Evolutionary conservation across 2,113 vertebrate genomes (phyloP), one percentile per base, ranked within the genome.

Genomic region (Dascyllus trimaculatus): DNA sequence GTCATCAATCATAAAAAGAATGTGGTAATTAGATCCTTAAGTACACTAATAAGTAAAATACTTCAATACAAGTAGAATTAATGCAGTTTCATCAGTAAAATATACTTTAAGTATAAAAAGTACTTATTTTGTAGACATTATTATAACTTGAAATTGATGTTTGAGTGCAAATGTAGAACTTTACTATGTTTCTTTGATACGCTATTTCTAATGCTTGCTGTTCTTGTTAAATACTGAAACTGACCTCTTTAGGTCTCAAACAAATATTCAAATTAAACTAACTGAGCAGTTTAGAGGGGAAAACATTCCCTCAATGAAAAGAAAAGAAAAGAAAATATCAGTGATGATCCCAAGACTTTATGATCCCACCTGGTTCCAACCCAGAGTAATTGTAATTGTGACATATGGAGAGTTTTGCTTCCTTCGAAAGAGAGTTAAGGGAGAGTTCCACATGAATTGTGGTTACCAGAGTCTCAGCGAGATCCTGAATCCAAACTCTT

Each of bases 401-500:
- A 90, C 70, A 67, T 66, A 72, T 67, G 49, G 70, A 89, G 64
- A 52, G 32, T 63, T 83, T 65, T 83, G 21, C 62, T 76, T 88
- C 56, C 48, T 64, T 40, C 15, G 19, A 60, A 24, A 11, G 51
- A 57, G 66, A 52, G 56, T 49, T 71, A 45, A 25, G 11, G 53
- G 53, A 46, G 57, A 77, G 54, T 35, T 73, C 38, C 56, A 73
- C 66, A 29, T 73, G 78, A 64, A 73, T 52, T 86, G 79, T 19
- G 85, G 86, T 84, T 78, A 75, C 52, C 17, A 71, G 67, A 65
- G 52, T 72, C 81, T 87, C 77, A 61, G n/a, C 21, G 65, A 84
- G 52, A 88, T 85, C 74, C 80, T 52, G 43, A 86, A 82, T 85
- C 60, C 54, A 78, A 87, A 86, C 80, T 74, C 74, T 80, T 80